These are phyloP conservation scores for Anthonomus grandis DNA, from an alignment of 1,140 invertebrate species.

Conservation along the genomic window DNA sequence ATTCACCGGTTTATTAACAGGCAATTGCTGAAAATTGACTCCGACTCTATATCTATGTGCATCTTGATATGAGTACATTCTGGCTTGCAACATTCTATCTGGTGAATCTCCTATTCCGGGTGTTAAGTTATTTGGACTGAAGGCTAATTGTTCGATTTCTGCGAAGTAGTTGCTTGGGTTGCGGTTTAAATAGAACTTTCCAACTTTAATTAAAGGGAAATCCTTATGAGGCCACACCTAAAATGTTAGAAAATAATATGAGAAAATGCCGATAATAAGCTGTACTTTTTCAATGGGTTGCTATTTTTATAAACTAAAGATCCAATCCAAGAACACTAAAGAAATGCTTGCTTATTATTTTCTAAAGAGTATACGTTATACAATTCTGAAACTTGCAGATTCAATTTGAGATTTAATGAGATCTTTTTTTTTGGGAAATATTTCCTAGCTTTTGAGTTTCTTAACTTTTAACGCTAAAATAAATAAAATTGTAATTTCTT, in stretches of 20 bases:
- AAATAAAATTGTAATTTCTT: too few relatives aligned
- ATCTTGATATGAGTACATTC: slow-evolving; percentile 92
- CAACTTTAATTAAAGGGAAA: slow-evolving; percentile 88
- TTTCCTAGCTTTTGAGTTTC: too few relatives aligned
- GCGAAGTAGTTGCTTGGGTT: slow-evolving; percentile 93
- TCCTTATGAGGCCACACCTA: slow-evolving; percentile 84
- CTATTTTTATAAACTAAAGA: too few relatives aligned
- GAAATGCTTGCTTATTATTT: too few relatives aligned
- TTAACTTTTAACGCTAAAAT: too few relatives aligned
- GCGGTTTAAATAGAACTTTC: slow-evolving; percentile 82
- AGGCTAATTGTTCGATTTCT: slow-evolving; percentile 94
- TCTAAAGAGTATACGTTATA: too few relatives aligned
- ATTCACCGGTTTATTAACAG: slow-evolving; percentile 89
- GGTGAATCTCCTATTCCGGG: slow-evolving; percentile 89
- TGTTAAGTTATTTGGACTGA: slow-evolving; percentile 89
- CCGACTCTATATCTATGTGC: slow-evolving; percentile 87
- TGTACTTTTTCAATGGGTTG: too few relatives aligned
- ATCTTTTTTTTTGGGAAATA: too few relatives aligned
- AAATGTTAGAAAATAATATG: background rate
- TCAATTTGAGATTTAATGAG: too few relatives aligned
- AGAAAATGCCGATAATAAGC: too few relatives aligned
- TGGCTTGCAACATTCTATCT: slow-evolving; percentile 94
- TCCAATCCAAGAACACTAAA: too few relatives aligned
- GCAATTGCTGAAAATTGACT: slow-evolving; percentile 87
- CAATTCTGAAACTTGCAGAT: too few relatives aligned